Conservation (phyloP, 2,797 vertebrate genomes). For the Phrynocephalus vlangalii region DNA sequence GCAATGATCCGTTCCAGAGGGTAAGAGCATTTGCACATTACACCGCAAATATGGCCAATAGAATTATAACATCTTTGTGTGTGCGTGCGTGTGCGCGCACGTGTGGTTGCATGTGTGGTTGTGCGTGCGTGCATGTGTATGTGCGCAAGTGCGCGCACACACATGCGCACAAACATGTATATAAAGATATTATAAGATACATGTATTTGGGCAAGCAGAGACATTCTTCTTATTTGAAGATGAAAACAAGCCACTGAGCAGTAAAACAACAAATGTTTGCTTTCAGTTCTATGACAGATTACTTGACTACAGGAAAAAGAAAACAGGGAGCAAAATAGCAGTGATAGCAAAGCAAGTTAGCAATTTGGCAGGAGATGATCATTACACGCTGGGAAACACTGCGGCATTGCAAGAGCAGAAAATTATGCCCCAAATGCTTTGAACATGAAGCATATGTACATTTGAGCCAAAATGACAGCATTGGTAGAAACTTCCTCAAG, state of each 20-base stretch:
- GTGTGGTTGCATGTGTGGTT: no score
- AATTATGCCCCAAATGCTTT: slow-evolving; percentile 48
- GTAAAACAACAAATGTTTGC: slow-evolving; percentile 30
- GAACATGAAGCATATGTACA: slow-evolving; percentile 8
- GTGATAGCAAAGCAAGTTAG: slow-evolving; percentile 33
- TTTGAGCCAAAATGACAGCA: slow-evolving; percentile 46
- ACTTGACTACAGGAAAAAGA: background rate
- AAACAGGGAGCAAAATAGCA: slow-evolving; percentile 27
- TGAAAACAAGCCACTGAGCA: slow-evolving; percentile 23
- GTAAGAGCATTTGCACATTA: slow-evolving; percentile 14
- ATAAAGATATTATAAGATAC: no score
- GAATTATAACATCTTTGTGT: background rate
- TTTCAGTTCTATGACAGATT: background rate
- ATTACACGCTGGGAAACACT: background rate
- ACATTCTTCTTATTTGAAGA: background rate
- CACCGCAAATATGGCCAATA: slow-evolving; percentile 13
- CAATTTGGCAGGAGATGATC: slow-evolving; percentile 53
- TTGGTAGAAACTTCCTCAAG: background rate
- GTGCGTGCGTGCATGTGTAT: no score
- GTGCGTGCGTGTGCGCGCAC: no score
- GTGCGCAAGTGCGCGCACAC: background rate
- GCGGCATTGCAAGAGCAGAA: slow-evolving; percentile 44
- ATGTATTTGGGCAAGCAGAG: background rate
- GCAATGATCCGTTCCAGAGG: background rate
- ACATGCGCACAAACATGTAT: no score